Conservation (phyloP, 2,113 vertebrate genomes). For the Miniopterus natalensis region DNA sequence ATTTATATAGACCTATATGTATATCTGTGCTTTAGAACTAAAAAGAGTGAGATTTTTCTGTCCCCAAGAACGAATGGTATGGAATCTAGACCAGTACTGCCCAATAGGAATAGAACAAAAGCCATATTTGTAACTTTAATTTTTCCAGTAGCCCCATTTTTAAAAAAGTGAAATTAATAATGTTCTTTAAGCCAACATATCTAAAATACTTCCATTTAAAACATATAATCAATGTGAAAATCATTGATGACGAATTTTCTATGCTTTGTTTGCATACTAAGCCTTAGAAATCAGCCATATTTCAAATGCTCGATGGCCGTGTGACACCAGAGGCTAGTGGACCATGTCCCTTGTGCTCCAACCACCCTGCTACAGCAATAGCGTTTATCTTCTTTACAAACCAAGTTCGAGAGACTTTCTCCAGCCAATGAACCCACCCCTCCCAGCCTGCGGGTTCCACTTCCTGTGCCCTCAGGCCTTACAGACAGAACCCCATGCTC, state of each 20-base stretch:
- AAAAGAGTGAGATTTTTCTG: background rate
- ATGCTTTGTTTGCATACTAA: background rate
- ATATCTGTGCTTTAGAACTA: background rate
- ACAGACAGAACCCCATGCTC: fast-evolving
- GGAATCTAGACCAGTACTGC: background rate
- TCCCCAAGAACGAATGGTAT: background rate
- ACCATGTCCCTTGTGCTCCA: fast-evolving
- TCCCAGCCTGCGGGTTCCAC: background rate
- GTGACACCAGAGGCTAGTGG: background rate
- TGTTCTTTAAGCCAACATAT: background rate
- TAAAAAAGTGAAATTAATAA: background rate
- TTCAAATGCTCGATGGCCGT: fast-evolving
- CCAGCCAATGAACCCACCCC: background rate
- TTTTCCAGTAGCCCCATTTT: background rate
- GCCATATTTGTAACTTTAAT: background rate
- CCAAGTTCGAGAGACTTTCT: background rate
- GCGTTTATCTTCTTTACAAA: background rate
- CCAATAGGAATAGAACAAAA: background rate
- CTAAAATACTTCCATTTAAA: constrained; percentile 28
- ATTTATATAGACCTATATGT: background rate
- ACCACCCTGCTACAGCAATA: background rate
- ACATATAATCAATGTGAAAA: background rate
- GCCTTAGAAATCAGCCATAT: background rate
- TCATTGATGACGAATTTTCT: background rate
- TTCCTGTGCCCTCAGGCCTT: fast-evolving